Conservation (phyloP, 2,888 invertebrate genomes). For the Eledona agricola region DNA sequence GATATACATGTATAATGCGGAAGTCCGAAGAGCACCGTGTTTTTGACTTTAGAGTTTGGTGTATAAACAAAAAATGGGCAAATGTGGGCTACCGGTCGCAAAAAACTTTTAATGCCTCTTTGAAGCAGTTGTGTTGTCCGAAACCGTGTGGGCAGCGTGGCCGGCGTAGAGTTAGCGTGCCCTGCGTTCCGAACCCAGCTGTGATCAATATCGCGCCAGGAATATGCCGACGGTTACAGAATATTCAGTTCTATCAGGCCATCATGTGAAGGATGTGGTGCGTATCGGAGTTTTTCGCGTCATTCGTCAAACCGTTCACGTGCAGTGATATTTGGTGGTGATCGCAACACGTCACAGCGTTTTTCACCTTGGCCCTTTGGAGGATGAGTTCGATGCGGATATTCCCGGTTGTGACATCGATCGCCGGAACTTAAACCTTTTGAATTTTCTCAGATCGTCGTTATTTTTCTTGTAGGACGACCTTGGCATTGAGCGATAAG, state of each 20-base stretch:
- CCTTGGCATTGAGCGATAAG: constrained; percentile 24
- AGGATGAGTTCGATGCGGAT: constrained; percentile 1
- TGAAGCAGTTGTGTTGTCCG: constrained; percentile 43
- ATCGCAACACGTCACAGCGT: neutral
- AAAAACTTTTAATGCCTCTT: constrained; percentile 32
- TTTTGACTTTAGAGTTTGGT: no score
- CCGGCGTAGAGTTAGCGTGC: constrained; percentile 65
- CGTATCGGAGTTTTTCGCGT: constrained; percentile 62
- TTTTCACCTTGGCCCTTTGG: constrained; percentile 5
- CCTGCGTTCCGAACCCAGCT: constrained; percentile 64
- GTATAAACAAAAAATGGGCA: constrained; percentile 36
- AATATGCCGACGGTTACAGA: constrained; percentile 65
- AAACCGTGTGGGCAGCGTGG: constrained; percentile 61
- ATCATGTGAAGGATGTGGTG: constrained; percentile 42
- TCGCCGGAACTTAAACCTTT: constrained; percentile 1
- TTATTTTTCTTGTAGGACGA: no score
- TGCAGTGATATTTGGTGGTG: constrained; percentile 3
- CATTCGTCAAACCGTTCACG: constrained; percentile 44
- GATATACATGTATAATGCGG: no score
- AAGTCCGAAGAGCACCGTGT: no score
- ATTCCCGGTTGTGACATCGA: constrained; percentile 1
- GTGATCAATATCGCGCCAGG: constrained; percentile 67
- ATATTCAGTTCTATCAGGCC: constrained; percentile 47
- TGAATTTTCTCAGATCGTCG: constrained; percentile 2
- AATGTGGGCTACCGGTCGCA: constrained; percentile 44